These are phyloP conservation scores for Caradrina clavipalpis DNA, from an alignment of 2,888 invertebrate species.

Conservation along the genomic window DNA sequence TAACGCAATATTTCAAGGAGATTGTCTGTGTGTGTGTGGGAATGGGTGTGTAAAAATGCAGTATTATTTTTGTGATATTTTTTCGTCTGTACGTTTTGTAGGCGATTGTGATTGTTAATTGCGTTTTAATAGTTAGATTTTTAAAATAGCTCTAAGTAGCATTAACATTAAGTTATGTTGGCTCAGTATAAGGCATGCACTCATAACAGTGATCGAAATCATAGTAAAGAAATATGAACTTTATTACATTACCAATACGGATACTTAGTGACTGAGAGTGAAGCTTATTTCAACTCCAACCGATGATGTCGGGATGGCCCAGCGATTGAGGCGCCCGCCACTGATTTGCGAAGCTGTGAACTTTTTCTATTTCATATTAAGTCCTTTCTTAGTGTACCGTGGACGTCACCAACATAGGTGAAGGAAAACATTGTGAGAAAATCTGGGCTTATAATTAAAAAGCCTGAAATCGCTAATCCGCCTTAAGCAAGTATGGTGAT, in stretches of 20 bases:
- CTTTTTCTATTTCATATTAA: no score
- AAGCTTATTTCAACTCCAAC: neutral
- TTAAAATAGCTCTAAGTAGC: neutral
- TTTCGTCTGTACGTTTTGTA: slow-evolving; percentile 37
- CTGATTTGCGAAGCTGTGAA: no score
- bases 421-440: no score
- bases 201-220: neutral
- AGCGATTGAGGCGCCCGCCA: no score
- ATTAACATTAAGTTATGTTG: neutral
- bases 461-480: no score
- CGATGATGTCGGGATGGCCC: neutral
- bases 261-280: neutral
- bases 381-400: no score
- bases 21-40: slow-evolving; percentile 47
- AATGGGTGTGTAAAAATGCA: slow-evolving; percentile 41
- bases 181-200: neutral
- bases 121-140: slow-evolving; percentile 45
- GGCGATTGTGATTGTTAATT: slow-evolving; percentile 52
- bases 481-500: no score
- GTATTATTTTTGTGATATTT: slow-evolving; percentile 55
- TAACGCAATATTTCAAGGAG: slow-evolving; percentile 62
- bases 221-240: neutral
- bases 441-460: no score
- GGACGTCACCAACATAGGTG: no score
- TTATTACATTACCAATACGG: neutral